A percentile compares a stretch with the other conserved stretches of the same genome.
These are phyloP conservation scores for Vandiemenella viatica DNA, from an alignment of 2,888 invertebrate genomes.

Conservation along the genomic window DNA sequence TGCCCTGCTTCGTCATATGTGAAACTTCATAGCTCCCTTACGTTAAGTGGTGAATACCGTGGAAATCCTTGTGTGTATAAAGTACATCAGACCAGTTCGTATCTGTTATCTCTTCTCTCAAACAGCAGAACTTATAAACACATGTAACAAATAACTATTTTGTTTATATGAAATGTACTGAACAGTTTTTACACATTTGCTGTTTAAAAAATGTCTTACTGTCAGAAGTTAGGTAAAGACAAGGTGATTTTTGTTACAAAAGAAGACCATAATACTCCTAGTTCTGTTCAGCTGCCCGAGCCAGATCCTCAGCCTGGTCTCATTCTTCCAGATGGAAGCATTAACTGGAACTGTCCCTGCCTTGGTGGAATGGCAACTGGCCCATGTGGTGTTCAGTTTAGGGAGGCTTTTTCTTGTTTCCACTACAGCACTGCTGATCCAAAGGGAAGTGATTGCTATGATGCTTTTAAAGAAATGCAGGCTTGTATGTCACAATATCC, in stretches of 20 bases:
- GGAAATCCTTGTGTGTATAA: not conserved
- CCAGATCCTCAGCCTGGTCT: constrained; percentile 65
- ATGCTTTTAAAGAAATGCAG: constrained; percentile 81
- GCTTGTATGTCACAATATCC: constrained; percentile 80
- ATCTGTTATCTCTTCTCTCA: not conserved
- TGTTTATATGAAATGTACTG: not conserved
- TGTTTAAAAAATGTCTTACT: constrained; percentile 21
- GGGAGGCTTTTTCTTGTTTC: constrained; percentile 89
- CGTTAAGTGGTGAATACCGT: not conserved
- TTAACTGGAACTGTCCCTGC: constrained; percentile 96
- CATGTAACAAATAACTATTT: not conserved
- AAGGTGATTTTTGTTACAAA: constrained; percentile 66
- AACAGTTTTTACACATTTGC: no score
- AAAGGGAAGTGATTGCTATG: constrained; percentile 86
- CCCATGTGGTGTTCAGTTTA: constrained; percentile 84
- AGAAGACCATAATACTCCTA: constrained; percentile 61
- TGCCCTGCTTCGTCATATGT: not conserved
- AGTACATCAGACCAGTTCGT: not conserved
- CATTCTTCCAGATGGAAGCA: constrained; percentile 68
- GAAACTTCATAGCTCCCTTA: not conserved
- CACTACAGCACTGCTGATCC: constrained; percentile 80
- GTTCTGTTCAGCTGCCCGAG: constrained; percentile 51
- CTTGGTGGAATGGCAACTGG: constrained; percentile 95
- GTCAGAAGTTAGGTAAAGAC: constrained; percentile 49
- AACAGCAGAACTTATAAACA: not conserved